Evolutionary conservation across 2,113 vertebrate species (phyloP).

Genomic region (Heptranchias perlo): DNA sequence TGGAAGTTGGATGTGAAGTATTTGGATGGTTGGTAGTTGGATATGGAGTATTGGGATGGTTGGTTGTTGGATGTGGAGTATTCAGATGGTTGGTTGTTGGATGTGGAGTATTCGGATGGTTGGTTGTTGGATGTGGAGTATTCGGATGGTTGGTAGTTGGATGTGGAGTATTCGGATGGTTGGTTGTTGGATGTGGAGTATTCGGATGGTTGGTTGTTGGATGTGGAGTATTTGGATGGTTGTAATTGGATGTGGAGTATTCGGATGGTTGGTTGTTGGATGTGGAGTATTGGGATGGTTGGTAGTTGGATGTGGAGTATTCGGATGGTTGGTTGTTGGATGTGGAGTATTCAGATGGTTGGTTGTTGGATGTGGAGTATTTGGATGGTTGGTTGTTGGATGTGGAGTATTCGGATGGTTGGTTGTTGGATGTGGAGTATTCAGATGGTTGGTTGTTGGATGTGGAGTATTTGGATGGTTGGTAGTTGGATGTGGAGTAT

Average conservation of each 20-base stretch:
- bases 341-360: too few relatives aligned
- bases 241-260: background rate
- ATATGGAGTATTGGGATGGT: too few relatives aligned
- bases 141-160: background rate
- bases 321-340: too few relatives aligned
- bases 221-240: background rate
- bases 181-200: too few relatives aligned
- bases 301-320: background rate
- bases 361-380: background rate
- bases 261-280: background rate
- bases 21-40: too few relatives aligned
- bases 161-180: background rate
- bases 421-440: background rate
- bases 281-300: background rate
- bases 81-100: background rate
- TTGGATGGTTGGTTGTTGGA: background rate
- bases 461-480: background rate
- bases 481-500: background rate
- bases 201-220: too few relatives aligned
- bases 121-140: background rate
- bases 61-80: background rate
- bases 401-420: background rate
- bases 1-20: background rate
- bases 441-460: background rate
- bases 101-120: background rate